Conservation (phyloP, 2,113 vertebrate genomes). For the Bolborhynchus lineola region DNA sequence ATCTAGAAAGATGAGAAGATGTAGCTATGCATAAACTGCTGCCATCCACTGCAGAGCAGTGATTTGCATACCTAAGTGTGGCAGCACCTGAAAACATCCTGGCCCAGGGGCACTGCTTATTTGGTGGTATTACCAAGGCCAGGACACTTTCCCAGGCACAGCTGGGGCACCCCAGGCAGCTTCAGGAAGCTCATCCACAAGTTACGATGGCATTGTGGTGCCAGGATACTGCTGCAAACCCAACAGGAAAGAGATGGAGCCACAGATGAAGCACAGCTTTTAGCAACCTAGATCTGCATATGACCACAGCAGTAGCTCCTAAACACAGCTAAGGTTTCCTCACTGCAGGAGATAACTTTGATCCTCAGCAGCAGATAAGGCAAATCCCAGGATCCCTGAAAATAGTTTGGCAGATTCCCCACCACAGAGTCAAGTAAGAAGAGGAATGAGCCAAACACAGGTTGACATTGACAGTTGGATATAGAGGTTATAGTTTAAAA, state of each 20-base stretch:
- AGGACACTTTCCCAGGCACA: background rate
- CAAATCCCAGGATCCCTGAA: background rate
- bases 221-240: background rate
- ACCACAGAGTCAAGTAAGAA: fast-evolving
- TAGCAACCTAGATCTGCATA: background rate
- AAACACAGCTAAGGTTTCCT: fast-evolving
- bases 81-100: fast-evolving
- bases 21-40: no score
- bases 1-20: no score
- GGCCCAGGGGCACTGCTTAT: fast-evolving
- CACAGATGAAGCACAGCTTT: background rate
- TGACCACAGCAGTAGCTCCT: background rate
- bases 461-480: fast-evolving
- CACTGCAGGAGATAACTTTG: background rate
- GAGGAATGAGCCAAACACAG: background rate
- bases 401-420: background rate
- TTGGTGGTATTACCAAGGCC: background rate
- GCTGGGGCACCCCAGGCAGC: background rate
- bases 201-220: fast-evolving
- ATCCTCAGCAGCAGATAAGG: background rate
- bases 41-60: background rate
- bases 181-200: fast-evolving
- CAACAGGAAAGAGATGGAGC: no score
- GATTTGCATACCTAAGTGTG: fast-evolving
- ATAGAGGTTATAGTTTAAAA: background rate